These are phyloP conservation scores for Hyles vespertilio DNA, from an alignment of 1,140 invertebrate genomes.

Conservation along the genomic window DNA sequence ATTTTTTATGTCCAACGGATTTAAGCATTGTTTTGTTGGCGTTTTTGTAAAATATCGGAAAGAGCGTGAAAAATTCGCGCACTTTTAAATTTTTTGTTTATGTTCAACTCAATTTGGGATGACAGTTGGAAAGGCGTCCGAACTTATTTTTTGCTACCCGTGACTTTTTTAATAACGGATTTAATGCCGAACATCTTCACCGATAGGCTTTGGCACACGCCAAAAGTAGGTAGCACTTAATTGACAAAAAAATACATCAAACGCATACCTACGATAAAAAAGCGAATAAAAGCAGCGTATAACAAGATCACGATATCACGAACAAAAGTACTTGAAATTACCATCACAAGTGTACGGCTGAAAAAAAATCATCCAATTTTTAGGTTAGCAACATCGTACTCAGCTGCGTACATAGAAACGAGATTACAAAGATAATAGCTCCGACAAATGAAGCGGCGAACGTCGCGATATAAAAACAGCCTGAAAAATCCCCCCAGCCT, in stretches of 20 bases:
- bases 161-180: no score
- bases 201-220: no score
- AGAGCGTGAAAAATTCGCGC: not conserved
- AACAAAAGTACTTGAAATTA: no score
- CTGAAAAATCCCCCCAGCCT: conserved; percentile 32
- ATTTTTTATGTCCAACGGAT: conserved; percentile 8
- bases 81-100: not conserved
- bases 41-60: conserved; percentile 5
- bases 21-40: not conserved
- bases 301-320: no score
- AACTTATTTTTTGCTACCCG: no score
- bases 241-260: no score
- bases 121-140: no score
- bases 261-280: not conserved
- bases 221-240: no score
- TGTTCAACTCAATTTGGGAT: no score
- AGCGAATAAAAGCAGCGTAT: not conserved
- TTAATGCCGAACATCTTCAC: no score
- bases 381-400: conserved; percentile 1
- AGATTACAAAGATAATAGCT: conserved; percentile 47
- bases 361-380: conserved; percentile 3
- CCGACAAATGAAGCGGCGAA: conserved; percentile 36
- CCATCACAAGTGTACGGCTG: no score
- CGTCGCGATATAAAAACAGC: conserved; percentile 42
- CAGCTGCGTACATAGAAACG: conserved; percentile 2